Evolutionary conservation across 2,113 vertebrate species (phyloP).

Genomic region (Erythrocercus mccallii): DNA sequence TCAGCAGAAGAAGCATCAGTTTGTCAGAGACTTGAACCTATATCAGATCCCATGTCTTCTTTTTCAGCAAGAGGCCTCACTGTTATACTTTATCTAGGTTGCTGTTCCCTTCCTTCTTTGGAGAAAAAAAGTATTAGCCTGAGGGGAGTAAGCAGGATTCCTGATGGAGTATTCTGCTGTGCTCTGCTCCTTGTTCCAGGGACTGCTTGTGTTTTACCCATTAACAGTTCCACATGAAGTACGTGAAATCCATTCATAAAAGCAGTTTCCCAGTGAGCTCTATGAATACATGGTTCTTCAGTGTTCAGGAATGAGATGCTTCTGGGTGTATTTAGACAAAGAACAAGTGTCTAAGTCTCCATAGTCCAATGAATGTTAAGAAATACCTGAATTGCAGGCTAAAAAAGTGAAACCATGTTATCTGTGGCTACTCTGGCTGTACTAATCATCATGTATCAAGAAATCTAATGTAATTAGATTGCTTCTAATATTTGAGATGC

Average conservation of each 20-base stretch:
- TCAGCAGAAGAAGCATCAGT: neutral
- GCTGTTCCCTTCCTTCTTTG: neutral
- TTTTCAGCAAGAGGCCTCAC: neutral
- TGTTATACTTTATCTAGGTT: neutral
- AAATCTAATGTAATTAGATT: neutral
- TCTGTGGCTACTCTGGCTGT: neutral
- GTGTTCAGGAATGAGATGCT: neutral
- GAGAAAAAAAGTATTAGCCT: neutral
- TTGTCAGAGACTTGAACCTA: neutral
- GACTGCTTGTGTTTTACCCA: neutral
- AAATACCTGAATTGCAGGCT: neutral
- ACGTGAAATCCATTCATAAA: neutral
- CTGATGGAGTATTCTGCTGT: neutral
- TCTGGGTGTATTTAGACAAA: neutral
- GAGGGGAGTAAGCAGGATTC: neutral
- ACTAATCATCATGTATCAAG: neutral
- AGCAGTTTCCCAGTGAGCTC: neutral
- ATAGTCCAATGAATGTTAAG: neutral
- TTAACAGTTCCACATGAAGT: neutral
- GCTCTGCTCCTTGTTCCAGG: neutral
- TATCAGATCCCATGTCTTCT: neutral
- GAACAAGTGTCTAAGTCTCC: neutral
- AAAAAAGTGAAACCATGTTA: neutral
- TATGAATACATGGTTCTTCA: neutral
- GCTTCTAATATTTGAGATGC: neutral